Conservation (phyloP, 2,888 invertebrate genomes). For the Aspidiotus destructor region DNA sequence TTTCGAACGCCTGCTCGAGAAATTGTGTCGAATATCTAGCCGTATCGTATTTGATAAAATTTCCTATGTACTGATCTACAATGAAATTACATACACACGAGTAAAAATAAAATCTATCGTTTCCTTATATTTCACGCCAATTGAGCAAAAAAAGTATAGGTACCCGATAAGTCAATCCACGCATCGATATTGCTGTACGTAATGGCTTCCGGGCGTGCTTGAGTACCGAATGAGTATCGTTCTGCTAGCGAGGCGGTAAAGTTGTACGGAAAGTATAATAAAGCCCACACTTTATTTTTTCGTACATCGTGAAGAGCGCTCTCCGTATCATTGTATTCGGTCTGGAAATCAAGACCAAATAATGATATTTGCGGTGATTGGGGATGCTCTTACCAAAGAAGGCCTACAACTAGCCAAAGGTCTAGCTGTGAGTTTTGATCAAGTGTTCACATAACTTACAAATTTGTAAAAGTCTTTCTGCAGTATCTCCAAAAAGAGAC, state of each 20-base stretch:
- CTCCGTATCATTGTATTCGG: conserved; percentile 33
- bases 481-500: conserved; percentile 36
- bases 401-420: not conserved
- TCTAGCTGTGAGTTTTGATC: not conserved
- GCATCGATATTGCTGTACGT: conserved; percentile 35
- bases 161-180: conserved; percentile 37
- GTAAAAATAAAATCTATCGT: not conserved
- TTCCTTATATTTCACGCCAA: not conserved
- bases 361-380: not conserved
- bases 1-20: conserved; percentile 51
- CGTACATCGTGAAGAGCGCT: conserved; percentile 35
- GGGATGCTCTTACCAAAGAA: too few relatives aligned
- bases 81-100: conserved; percentile 29
- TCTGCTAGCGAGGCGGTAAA: conserved; percentile 34
- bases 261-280: conserved; percentile 35
- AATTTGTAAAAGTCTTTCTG: conserved; percentile 36
- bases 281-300: conserved; percentile 35
- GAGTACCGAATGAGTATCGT: conserved; percentile 28
- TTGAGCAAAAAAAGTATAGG: conserved; percentile 3
- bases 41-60: conserved; percentile 59
- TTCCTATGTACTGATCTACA: conserved; percentile 73
- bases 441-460: conserved; percentile 33
- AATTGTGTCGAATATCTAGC: conserved; percentile 59
- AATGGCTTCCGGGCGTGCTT: conserved; percentile 25
- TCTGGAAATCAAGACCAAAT: conserved; percentile 24